Conservation (phyloP, 1,140 invertebrate species). For the Eumeta japonica region DNA sequence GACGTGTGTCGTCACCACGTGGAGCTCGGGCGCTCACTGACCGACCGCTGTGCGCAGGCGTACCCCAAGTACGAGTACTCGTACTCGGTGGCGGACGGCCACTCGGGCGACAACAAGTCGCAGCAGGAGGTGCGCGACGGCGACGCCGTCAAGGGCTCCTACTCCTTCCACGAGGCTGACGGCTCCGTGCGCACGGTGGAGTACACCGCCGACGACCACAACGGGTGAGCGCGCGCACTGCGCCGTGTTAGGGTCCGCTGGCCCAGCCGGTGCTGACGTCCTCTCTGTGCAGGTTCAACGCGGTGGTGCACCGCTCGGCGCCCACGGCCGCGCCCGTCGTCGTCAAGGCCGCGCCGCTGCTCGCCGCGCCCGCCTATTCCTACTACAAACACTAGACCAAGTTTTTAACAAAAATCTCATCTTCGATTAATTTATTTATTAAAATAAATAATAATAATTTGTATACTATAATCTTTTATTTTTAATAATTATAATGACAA, state of each 20-base stretch:
- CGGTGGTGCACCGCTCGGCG: constrained; percentile 58
- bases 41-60: no score
- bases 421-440: constrained; percentile 26
- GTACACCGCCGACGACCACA: constrained; percentile 58
- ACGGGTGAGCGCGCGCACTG: constrained; percentile 26
- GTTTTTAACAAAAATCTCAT: no score
- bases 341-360: constrained; percentile 16
- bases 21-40: no score
- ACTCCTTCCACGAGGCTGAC: constrained; percentile 58
- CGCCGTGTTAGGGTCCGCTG: background rate
- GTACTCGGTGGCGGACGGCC: constrained; percentile 54
- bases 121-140: constrained; percentile 57
- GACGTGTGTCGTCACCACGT: no score
- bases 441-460: constrained; percentile 17
- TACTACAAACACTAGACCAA: constrained; percentile 21
- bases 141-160: constrained; percentile 58
- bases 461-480: constrained; percentile 4
- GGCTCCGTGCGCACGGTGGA: constrained; percentile 58
- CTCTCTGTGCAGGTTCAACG: constrained; percentile 58
- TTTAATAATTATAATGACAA: constrained; percentile 8
- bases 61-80: constrained; percentile 55
- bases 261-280: background rate
- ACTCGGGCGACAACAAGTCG: constrained; percentile 55
- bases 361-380: constrained; percentile 9
- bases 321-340: constrained; percentile 31